These are phyloP conservation scores for Idaea aversata DNA, from an alignment of 2,888 invertebrate genomes.

Conservation along the genomic window DNA sequence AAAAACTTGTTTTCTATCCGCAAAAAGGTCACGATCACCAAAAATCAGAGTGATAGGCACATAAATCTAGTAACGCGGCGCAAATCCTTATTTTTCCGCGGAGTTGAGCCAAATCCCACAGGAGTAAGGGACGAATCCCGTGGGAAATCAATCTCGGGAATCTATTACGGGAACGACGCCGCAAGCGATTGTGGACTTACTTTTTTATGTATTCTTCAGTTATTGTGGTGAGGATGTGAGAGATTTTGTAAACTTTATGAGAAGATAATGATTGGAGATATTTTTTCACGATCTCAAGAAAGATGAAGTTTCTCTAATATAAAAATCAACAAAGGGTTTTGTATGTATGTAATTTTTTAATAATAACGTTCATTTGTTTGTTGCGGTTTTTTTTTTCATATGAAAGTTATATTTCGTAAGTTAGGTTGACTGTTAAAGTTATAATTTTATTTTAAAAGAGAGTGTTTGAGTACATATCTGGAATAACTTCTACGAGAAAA, in stretches of 20 bases:
- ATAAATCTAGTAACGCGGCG: conserved; percentile 4
- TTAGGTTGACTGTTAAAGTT: too few species aligned
- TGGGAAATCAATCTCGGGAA: conserved; percentile 16
- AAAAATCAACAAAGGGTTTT: too few species aligned
- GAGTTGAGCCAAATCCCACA: background rate
- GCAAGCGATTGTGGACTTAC: conserved; percentile 4
- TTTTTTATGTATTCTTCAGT: conserved; percentile 6
- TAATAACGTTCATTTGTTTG: too few species aligned
- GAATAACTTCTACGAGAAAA: too few species aligned
- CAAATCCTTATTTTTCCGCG: conserved; percentile 2
- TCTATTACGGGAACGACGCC: conserved; percentile 9
- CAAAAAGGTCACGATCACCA: background rate
- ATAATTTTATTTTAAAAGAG: too few species aligned
- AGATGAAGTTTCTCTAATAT: too few species aligned
- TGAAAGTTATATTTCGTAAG: too few species aligned
- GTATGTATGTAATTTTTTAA: too few species aligned
- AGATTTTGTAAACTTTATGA: background rate
- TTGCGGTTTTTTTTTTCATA: too few species aligned
- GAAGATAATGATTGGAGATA: background rate
- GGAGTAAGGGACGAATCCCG: background rate
- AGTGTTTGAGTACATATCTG: too few species aligned
- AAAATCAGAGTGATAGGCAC: background rate
- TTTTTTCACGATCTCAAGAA: background rate
- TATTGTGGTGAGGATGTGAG: background rate
- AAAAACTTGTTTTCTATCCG: background rate